A percentile compares a stretch with the other conserved stretches of the same genome.
phyloP scores from a whole-genome alignment of 2,113 vertebrate genomes.

The Sciurus niger region DNA sequence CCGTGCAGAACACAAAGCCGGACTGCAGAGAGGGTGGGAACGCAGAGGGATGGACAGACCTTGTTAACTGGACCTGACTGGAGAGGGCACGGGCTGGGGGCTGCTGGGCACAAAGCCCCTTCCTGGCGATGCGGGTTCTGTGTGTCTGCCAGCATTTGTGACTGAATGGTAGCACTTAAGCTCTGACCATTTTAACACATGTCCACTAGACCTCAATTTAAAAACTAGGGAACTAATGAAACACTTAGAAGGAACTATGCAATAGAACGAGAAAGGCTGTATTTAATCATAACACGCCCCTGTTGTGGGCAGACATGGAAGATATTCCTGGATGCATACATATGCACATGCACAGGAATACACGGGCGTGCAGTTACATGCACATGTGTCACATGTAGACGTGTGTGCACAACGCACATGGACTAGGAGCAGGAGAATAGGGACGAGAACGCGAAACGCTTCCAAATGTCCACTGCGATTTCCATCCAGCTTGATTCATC shows the following conservation, averaged over 20 bases:
- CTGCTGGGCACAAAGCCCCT: no score
- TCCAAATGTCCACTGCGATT: rapidly evolving
- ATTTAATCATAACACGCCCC: neutral
- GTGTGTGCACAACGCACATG: no score
- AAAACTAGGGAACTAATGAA: neutral
- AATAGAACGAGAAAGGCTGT: no score
- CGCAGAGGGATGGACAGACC: no score
- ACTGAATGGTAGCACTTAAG: neutral
- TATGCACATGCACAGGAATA: no score
- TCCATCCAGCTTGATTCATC: neutral
- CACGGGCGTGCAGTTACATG: rapidly evolving
- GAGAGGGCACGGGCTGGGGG: neutral
- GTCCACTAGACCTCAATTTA: no score
- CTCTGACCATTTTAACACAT: neutral
- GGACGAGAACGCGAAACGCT: no score
- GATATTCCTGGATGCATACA: no score
- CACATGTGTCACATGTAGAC: no score
- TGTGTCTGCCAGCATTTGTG: neutral
- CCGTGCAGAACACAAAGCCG: neutral
- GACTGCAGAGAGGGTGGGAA: no score
- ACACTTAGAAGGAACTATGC: neutral
- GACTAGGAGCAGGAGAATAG: no score
- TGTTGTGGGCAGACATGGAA: neutral
- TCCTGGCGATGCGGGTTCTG: rapidly evolving
- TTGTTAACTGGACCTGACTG: neutral